Evolutionary conservation across 2,797 vertebrate genomes (phyloP), one percentile per base, ranked within the genome.

Genomic region (Aeoliscus strigatus): DNA sequence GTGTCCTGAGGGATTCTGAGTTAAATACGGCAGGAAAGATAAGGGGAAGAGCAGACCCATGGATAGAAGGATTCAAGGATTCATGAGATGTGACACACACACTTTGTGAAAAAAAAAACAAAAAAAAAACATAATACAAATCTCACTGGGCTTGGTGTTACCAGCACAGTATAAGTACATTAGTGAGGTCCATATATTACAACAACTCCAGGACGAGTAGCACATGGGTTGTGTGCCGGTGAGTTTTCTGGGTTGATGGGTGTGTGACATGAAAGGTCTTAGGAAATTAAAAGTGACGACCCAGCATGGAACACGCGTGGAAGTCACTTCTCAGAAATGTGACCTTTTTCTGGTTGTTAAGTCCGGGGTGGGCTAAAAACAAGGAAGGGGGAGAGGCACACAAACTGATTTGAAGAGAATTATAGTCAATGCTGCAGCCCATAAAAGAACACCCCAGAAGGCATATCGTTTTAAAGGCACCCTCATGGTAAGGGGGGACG

Each of bases 311-410:
- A 81, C 80, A 66, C 26, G 70, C 81, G 79, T 84, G 79, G 75
- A 86, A 89, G 86, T 89, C 87, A 85, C 85, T 85, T 87, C 84
- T 86, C 79, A 83, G 81, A 87, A 83, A 84, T 86, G 70, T 90
- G 88, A 89, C 88, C 88, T 90, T 90, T 90, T 86, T 83, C 80
- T 83, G 77, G 80, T 84, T 71, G 74, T 80, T 83, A 79, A 81
- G 70, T 80, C 79, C 63, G 68, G 70, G 77, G 75, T 55, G 76
- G 74, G 73, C 66, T 58, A 18, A 32, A 57, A 69, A 51, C 11
- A n/a, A 46, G 32, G 14, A 1, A 9, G 12, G 27, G n/a, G 30
- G 27, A 23, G 52, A 51, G 62, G 65, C 60, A 70, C 49, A 54
- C 60, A 68, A 76, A 74, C 66, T 82, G 79, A 82, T 85, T 87